Base-by-base conservation (phyloP, 2,113 vertebrate genomes). In the Beaufortia kweichowensis region DNA sequence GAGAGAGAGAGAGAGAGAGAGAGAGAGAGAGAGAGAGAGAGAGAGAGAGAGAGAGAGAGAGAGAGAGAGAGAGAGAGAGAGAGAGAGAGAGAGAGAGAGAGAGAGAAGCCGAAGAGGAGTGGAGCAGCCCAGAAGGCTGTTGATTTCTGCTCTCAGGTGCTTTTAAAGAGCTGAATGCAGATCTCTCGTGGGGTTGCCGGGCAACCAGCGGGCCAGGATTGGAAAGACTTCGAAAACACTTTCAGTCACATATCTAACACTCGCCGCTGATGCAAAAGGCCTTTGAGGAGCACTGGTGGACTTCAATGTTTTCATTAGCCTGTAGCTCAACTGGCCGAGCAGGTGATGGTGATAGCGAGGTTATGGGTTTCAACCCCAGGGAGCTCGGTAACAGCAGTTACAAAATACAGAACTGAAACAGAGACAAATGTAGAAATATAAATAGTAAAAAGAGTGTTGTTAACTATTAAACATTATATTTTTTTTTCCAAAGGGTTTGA, bases 81-180 rank as follows among this genome's bases (percentile, higher is more conserved):
- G 14, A 56, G 14, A 56, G 48, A 53, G 26, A 53, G 17, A 68
- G 15, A 69, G 55, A 55, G 67, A 69, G 67, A 33, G 10, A 1
- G 46, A n/a, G 12, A 5, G 6, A 35, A 29, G 28, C 66, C 35
- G 29, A 8, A 8, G 31, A 23, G 23, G 11, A 59, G 69, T 6
- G 17, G 55, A 72, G 3, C 17, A n/a, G 55, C 33, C 15, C 24
- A 19, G 41, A 48, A 33, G 29, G 28, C 28, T 69, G 50, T 56
- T 56, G 67, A 72, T 72, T 59, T 72, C 69, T 53, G 6, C 48
- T 76, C 48, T 76, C 60, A 61, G 46, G 72, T 63, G 60, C 60
- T 35, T 65, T 65, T 55, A 39, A 55, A 39, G 61, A 53, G 33
- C 62, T 28, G 50, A 76, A 63, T 65, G 60, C 61, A 76, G 61